Base-by-base conservation (phyloP, 2,113 vertebrate genomes). In the Lycaon pictus region DNA sequence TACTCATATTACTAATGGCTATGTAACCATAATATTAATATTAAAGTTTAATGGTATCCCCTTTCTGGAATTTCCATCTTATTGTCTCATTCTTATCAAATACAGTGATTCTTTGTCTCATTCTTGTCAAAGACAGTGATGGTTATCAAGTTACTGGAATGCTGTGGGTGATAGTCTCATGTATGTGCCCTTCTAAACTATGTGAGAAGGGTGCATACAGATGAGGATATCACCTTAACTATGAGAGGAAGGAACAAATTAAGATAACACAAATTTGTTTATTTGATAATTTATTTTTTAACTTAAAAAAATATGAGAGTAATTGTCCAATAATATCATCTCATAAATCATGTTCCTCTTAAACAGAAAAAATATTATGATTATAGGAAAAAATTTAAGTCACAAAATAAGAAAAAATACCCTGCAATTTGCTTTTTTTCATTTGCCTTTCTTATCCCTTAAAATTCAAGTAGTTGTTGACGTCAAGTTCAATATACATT, bases 381-480 rank as follows among this genome's bases (percentile, higher is more conserved):
- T 74, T 51, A 13, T 25, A 35, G 55, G 16, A 93, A 79, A 88
- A 90, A 4, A 58, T 90, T 63, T 37, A 63, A 35, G 67, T 90
- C 23, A 77, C 13, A 93, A 81, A 87, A 88, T 23, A 91, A 79
- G 60, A 11, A 19, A 91, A 92, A 91, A 93, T 32, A 37, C 17
- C 19, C 35, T 76, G 13, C 4, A 62, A 81, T 74, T 67, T 80
- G 5, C 4, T 48, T 29, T 82, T 87, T 88, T 87, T 88, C 10
- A 79, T 84, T 87, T 58, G 23, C 65, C n/a, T 63, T 79, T 81
- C 9, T 88, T 81, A 72, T 71, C 25, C 88, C 17, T 88, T 80
- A 95, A 77, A 58, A 10, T 55, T 96, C 25, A 95, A 88, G 22
- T 32, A 72, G 12, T 51, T 77, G 62, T 43, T 79, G 29, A 95